Evolutionary conservation across 2,888 invertebrate species (phyloP).

Genomic region (Pemphredon lugubris): DNA sequence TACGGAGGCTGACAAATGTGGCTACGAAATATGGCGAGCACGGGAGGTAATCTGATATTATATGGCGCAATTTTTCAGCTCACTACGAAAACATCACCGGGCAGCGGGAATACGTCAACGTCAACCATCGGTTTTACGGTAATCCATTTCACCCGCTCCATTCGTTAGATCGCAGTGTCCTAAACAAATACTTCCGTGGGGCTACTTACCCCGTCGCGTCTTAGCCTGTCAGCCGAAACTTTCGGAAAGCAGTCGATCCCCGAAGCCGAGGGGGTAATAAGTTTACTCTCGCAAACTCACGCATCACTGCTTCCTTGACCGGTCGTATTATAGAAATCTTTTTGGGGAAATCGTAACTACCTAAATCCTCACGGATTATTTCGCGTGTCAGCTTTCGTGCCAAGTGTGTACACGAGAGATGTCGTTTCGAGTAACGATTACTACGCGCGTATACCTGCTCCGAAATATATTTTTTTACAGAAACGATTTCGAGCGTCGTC

Average conservation of each 20-base stretch:
- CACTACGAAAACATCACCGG: constrained; percentile 15
- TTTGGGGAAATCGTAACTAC: neutral
- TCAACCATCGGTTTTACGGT: constrained; percentile 13
- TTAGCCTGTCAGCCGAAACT: constrained; percentile 19
- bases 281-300: constrained; percentile 8
- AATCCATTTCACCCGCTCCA: constrained; percentile 24
- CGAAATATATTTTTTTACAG: too few relatives aligned
- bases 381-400: too few relatives aligned
- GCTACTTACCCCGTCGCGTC: constrained; percentile 13
- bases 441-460: too few relatives aligned
- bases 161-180: constrained; percentile 27
- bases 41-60: constrained; percentile 4
- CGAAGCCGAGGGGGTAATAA: constrained; percentile 2
- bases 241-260: constrained; percentile 5
- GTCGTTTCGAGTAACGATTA: too few relatives aligned
- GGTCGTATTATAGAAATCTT: neutral
- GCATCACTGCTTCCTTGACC: neutral
- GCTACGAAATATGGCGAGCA: neutral
- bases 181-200: constrained; percentile 25
- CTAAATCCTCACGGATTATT: neutral
- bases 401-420: too few relatives aligned
- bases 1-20: constrained; percentile 1
- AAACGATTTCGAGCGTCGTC: too few relatives aligned
- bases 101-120: constrained; percentile 23
- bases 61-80: neutral